Evolutionary conservation across 2,113 vertebrate species (phyloP), one percentile per base, ranked within the genome.

Genomic region (Phalacrocorax brasilianus): DNA sequence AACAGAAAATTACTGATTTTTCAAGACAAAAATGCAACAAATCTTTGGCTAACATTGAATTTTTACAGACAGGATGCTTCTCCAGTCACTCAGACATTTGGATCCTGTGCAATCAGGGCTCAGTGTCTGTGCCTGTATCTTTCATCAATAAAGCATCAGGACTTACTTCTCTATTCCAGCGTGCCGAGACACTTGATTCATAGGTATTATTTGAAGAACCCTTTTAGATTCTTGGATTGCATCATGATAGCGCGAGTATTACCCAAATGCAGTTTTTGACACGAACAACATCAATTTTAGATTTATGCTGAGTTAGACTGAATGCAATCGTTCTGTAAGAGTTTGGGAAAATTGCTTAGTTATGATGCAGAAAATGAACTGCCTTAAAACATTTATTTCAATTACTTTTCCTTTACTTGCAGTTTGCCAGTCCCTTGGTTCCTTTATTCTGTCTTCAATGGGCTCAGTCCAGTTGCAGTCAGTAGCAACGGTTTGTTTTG

Each of bases 401-500:
- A 85, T 89, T 80, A 26, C 40, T 88, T 92, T 70, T 78, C 59
- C 52, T 84, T 66, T 84, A 79, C 85, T 98, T 97, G 71, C 98
- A 99, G 99, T 70, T 96, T 99, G 68, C 99, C 99, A 0, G 97
- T 99, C 67, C 99, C 99, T 6, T 99, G 99, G 99, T 97, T 99
- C 85, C 95, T 99, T 71, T 99, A 96, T 93, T 99, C 99, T 0
- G 18, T 95, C 32, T 68, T 97, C 94, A 98, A 99, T 4, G 97
- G 95, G 3, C 91, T 99, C 30, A 97, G 97, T 55, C 98, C 99
- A 2, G 98, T 99, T 49, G 94, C 98, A 3, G 99, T 99, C 97
- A 99, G 99, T 97, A 99, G 99, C 97, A 99, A 99, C 5, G 99
- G 99, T 50, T 98, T 99, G 95, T 99, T 99, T 74, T 99, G 99